A percentile compares a stretch with the other conserved stretches of the same genome.
phyloP scores from a whole-genome alignment of 1,140 invertebrate genomes.

The Musca vetustissima region DNA sequence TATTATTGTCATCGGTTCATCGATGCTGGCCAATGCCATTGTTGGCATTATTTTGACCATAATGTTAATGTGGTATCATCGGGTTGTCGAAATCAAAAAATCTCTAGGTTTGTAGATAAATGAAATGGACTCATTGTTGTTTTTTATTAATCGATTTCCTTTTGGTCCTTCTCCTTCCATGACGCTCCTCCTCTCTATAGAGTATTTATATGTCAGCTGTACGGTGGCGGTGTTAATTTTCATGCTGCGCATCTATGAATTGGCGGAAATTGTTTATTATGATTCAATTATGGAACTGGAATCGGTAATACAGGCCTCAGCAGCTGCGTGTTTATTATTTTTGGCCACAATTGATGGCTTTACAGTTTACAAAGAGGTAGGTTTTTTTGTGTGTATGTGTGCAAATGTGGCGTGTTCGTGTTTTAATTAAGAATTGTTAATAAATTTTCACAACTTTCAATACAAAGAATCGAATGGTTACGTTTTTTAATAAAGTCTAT shows the following conservation, averaged over 20 bases:
- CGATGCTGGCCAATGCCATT: slow-evolving; percentile 42
- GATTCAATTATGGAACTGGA: slow-evolving; percentile 43
- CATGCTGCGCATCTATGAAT: slow-evolving; percentile 40
- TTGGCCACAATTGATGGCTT: slow-evolving; percentile 40
- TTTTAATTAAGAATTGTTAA: slow-evolving; percentile 3
- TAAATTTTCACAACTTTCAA: background rate
- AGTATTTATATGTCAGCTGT: slow-evolving; percentile 42
- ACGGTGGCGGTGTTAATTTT: slow-evolving; percentile 38
- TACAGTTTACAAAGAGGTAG: slow-evolving; percentile 50
- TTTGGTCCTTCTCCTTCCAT: no score
- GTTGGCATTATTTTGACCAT: slow-evolving; percentile 42
- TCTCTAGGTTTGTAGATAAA: slow-evolving; percentile 38
- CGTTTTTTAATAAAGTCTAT: no score
- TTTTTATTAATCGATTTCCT: background rate
- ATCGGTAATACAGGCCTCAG: slow-evolving; percentile 34
- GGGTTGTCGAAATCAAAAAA: slow-evolving; percentile 47
- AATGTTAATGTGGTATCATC: slow-evolving; percentile 50
- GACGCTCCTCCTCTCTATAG: slow-evolving; percentile 34
- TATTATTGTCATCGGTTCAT: slow-evolving; percentile 39
- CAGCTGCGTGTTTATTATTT: slow-evolving; percentile 34
- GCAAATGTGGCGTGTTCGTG: no score
- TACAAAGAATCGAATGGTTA: slow-evolving; percentile 2
- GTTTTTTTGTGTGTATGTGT: background rate
- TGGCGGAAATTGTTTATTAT: slow-evolving; percentile 43
- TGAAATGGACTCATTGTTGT: background rate